These are phyloP conservation scores for Brachionus asplanchnoidis DNA, from an alignment of 1,140 invertebrate species.

Conservation along the genomic window DNA sequence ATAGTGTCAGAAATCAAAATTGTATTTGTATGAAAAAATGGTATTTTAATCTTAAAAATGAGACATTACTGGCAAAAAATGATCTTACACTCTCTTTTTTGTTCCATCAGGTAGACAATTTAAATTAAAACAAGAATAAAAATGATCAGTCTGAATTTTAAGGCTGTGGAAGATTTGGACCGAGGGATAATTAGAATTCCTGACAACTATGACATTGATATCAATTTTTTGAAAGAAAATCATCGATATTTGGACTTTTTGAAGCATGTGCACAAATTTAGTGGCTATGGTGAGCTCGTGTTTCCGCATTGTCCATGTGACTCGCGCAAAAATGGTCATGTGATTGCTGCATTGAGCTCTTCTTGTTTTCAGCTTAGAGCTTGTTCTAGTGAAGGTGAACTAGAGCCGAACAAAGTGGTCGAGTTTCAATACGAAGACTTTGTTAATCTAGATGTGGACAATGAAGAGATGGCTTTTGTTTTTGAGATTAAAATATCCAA, in stretches of 20 bases:
- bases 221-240: constrained; percentile 47
- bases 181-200: constrained; percentile 80
- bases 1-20: constrained; percentile 67
- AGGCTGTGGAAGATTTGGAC: constrained; percentile 88
- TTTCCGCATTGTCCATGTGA: constrained; percentile 93
- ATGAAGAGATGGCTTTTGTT: constrained; percentile 81
- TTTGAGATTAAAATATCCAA: constrained; percentile 61
- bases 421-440: constrained; percentile 41
- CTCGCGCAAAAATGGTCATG: constrained; percentile 82
- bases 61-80: constrained; percentile 65
- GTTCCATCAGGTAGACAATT: constrained; percentile 65
- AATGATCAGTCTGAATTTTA: background rate
- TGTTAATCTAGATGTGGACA: constrained; percentile 67
- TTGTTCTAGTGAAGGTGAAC: constrained; percentile 75
- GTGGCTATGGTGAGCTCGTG: constrained; percentile 82
- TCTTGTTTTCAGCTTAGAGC: constrained; percentile 75
- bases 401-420: constrained; percentile 61
- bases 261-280: constrained; percentile 73
- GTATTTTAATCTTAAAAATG: constrained; percentile 76
- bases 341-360: constrained; percentile 71
- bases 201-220: constrained; percentile 77
- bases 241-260: constrained; percentile 65
- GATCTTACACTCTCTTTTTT: constrained; percentile 67
- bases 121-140: background rate
- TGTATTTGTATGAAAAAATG: constrained; percentile 89